Base-by-base conservation (phyloP, 2,888 invertebrate species). In the Pomacea canaliculata region DNA sequence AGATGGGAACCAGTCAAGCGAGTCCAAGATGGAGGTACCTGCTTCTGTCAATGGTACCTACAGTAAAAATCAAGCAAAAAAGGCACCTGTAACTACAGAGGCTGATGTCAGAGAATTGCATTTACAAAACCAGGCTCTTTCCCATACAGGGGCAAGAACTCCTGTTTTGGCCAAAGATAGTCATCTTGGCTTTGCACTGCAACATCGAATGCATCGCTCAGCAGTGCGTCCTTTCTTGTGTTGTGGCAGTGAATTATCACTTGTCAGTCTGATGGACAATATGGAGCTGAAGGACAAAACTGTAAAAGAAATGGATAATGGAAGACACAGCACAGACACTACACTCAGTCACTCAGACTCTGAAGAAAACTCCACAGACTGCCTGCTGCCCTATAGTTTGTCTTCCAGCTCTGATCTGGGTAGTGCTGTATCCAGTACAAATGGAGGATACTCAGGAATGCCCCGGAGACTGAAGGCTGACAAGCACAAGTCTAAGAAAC, bases 211-310 rank as follows among this genome's bases (percentile, higher is more conserved):
- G 65, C 85, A 85, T 70, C 79, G 86, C 10, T 87, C 87, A 46
- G 82, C 87, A 19, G 87, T 88, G 7, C 76, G 87, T 62, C 88
- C 88, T 23, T 87, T 88, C 76, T 85, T 88, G 81, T 88, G 88
- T 72, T 88, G 88, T 85, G 88, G 87, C 12, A 87, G 87, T 76
- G 87, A 88, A 78, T 72, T 88, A 12, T 88, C 88, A 10, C 80
- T 88, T 5, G 86, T 86, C 73, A 87, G 87, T 71, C 81, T 83
- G 10, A 80, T 80, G 27, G 83, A 83, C 70, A 77, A 74, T 16
- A 69, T 80, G 18, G 81, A 82, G 46, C 48, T 80, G 65, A 78
- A 71, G 46, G 56, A 49, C 13, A 48, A 62, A 51, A 62, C 23
- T 27, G 62, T 56, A 18, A 46, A 49, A 19, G 51, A 27, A 16